Evolutionary conservation across 2,113 vertebrate genomes (phyloP).

Genomic region (Microtus oregoni): DNA sequence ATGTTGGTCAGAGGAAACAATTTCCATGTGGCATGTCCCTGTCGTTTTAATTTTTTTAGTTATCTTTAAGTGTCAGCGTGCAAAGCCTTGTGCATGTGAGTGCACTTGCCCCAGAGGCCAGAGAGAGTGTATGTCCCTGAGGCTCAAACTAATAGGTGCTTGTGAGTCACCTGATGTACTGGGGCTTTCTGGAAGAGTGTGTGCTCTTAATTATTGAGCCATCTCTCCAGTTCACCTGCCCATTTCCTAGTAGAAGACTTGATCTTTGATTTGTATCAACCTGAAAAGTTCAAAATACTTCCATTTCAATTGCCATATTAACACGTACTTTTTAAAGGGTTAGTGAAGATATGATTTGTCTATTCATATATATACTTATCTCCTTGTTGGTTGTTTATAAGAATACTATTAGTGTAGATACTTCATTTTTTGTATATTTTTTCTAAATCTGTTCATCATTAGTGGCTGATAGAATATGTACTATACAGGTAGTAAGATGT

Average conservation of each 20-base stretch:
- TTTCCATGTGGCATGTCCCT: background rate
- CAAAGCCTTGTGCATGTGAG: background rate
- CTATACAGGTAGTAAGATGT: background rate
- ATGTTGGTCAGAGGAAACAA: background rate
- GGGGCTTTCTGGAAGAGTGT: background rate
- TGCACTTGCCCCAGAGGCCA: background rate
- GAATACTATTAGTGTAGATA: background rate
- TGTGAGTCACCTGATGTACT: background rate
- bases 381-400: background rate
- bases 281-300: slow-evolving; percentile 26
- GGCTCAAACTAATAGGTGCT: background rate
- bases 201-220: background rate
- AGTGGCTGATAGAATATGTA: background rate
- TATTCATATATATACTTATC: background rate
- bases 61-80: background rate
- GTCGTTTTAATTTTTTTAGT: background rate
- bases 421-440: background rate
- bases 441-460: background rate
- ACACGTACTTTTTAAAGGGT: background rate
- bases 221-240: background rate
- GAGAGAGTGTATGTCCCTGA: background rate
- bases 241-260: background rate
- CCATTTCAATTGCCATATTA: background rate
- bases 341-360: background rate
- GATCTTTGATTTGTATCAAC: background rate